Evolutionary conservation across 2,888 invertebrate genomes (phyloP).

Genomic region (Drosophila trichaetosa): DNA sequence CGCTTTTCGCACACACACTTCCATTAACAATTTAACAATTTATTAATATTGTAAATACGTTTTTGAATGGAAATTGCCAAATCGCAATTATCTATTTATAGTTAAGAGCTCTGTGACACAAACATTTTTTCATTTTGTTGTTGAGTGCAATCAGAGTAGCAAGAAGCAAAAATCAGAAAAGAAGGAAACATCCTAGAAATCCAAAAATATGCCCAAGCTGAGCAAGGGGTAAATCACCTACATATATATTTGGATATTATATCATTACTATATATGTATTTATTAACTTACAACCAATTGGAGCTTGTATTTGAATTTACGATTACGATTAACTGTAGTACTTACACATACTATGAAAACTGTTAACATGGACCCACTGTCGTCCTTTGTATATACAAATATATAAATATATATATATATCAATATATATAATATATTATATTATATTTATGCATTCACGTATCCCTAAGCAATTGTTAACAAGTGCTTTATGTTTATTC

Average conservation of each 20-base stretch:
- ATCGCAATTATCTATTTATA: conserved; percentile 9
- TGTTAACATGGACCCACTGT: conserved; percentile 63
- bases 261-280: conserved; percentile 41
- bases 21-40: neutral
- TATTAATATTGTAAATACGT: conserved; percentile 41
- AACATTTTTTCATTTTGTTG: conserved; percentile 30
- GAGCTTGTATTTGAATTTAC: conserved; percentile 77
- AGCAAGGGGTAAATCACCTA: conserved; percentile 43
- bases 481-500: conserved; percentile 72
- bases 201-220: conserved; percentile 56
- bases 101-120: conserved; percentile 36
- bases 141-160: conserved; percentile 41
- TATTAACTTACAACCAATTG: conserved; percentile 56
- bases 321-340: conserved; percentile 56
- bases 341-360: conserved; percentile 36
- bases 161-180: conserved; percentile 1
- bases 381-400: conserved; percentile 63
- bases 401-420: conserved; percentile 26
- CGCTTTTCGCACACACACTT: neutral
- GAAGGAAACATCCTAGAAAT: conserved; percentile 21
- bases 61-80: conserved; percentile 1
- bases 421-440: conserved; percentile 7
- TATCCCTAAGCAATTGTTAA: conserved; percentile 75
- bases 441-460: conserved; percentile 40
- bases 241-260: conserved; percentile 32